phyloP scores from a whole-genome alignment of 2,797 vertebrate species.

The Spondyliosoma cantharus region DNA sequence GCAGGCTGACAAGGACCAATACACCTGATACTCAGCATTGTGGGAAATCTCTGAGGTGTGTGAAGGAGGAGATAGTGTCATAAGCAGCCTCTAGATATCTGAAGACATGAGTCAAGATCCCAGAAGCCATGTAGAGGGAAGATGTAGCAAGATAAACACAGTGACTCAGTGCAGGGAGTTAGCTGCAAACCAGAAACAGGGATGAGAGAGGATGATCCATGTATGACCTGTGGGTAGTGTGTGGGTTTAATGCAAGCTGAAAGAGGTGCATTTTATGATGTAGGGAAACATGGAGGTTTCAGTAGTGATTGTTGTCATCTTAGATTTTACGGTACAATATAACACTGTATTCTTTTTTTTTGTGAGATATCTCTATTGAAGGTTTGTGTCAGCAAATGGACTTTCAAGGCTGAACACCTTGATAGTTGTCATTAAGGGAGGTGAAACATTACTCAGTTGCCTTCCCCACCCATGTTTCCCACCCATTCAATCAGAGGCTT shows the following conservation, averaged over 20 bases:
- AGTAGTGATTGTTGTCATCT: neutral
- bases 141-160: conserved; percentile 26
- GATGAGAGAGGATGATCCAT: conserved; percentile 37
- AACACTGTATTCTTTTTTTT: neutral
- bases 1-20: neutral
- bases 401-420: neutral
- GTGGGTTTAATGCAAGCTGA: conserved; percentile 29
- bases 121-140: conserved; percentile 34
- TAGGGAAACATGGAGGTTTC: neutral
- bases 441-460: neutral
- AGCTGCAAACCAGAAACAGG: conserved; percentile 23
- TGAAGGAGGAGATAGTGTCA: conserved; percentile 17
- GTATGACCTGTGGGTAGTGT: conserved; percentile 35
- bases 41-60: conserved; percentile 23
- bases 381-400: neutral
- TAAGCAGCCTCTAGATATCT: conserved; percentile 24
- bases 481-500: neutral
- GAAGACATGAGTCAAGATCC: conserved; percentile 57
- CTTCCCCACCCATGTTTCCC: conserved; percentile 29
- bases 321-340: neutral
- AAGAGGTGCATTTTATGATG: conserved; percentile 6
- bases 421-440: conserved; percentile 9
- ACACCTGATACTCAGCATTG: conserved; percentile 19
- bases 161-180: conserved; percentile 64
- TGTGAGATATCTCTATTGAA: neutral